Evolutionary conservation across 2,797 vertebrate species (phyloP).

Genomic region (Enteromius mattozi): DNA sequence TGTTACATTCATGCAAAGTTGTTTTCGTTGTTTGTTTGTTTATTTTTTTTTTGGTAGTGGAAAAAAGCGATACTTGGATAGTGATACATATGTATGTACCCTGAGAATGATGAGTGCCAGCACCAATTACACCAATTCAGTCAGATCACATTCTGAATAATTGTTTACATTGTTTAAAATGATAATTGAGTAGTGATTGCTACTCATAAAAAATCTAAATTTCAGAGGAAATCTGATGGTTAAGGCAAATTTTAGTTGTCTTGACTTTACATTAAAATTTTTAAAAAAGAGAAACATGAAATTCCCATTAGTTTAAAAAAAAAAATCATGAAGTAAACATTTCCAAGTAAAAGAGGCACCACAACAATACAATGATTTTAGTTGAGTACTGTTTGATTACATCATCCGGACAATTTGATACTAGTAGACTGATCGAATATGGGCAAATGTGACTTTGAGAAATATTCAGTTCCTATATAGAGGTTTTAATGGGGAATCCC

Average conservation of each 20-base stretch:
- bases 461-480: background rate
- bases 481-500: constrained; percentile 4
- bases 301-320: background rate
- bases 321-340: background rate
- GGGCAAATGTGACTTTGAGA: background rate
- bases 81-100: no score
- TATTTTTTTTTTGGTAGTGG: background rate
- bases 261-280: background rate
- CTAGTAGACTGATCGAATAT: background rate
- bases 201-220: background rate
- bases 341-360: constrained; percentile 13
- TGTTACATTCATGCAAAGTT: background rate
- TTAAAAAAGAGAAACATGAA: background rate
- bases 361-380: background rate
- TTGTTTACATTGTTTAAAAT: background rate
- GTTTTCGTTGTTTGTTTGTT: background rate
- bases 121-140: background rate
- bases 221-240: background rate
- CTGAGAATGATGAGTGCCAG: background rate
- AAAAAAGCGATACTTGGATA: no score
- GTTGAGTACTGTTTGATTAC: background rate
- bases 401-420: constrained; percentile 3
- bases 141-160: background rate
- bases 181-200: background rate
- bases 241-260: background rate